These are phyloP conservation scores for Ageneiosus marmoratus DNA, from an alignment of 2,113 vertebrate genomes.

Conservation along the genomic window DNA sequence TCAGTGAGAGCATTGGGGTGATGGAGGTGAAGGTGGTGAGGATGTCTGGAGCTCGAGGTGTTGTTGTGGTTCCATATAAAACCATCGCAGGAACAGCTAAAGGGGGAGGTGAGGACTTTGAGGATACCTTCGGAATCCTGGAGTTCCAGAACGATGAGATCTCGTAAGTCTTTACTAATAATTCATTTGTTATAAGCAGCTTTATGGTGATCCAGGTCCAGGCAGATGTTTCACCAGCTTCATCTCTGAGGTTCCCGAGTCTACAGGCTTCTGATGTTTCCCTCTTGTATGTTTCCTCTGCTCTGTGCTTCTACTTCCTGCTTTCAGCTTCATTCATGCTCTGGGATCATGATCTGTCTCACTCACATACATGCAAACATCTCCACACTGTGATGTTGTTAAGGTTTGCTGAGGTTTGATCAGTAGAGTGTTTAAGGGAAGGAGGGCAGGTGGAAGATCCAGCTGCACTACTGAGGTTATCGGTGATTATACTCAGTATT, in stretches of 20 bases:
- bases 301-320: not conserved
- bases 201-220: not conserved
- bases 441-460: not conserved
- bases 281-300: not conserved
- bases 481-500: no score
- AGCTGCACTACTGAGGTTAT: no score
- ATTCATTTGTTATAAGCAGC: not conserved
- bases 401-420: not conserved
- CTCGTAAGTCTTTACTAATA: conserved; percentile 79
- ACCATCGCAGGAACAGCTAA: conserved; percentile 88
- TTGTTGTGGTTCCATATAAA: conserved; percentile 90
- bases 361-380: not conserved
- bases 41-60: conserved; percentile 87
- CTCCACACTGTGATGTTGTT: not conserved
- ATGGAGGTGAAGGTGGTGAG: conserved; percentile 94
- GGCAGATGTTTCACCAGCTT: not conserved
- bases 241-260: not conserved
- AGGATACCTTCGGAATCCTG: conserved; percentile 89
- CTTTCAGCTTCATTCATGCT: not conserved
- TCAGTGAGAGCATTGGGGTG: conserved; percentile 89
- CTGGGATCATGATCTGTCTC: not conserved
- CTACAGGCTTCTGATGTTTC: not conserved
- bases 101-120: conserved; percentile 96
- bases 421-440: no score
- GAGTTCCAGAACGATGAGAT: conserved; percentile 96